Evolutionary conservation across 2,888 invertebrate species (phyloP).

Genomic region (Acanthoscelides obtectus): DNA sequence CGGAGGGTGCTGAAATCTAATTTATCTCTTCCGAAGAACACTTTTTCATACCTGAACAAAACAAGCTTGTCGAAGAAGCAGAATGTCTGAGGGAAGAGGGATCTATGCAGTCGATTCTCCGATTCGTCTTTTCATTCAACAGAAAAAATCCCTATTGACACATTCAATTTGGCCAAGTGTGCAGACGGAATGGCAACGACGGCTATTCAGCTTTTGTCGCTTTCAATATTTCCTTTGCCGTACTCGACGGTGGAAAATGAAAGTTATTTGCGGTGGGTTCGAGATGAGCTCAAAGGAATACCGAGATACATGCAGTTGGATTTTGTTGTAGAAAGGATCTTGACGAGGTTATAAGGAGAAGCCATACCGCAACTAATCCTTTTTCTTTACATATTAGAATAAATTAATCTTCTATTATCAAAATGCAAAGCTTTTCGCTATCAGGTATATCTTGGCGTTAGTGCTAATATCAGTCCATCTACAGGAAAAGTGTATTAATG

Average conservation of each 20-base stretch:
- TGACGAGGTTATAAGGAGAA: no score
- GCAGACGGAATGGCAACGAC: conserved; percentile 11
- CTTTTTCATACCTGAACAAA: conserved; percentile 34
- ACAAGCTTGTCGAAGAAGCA: conserved; percentile 23
- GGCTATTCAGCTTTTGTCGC: conserved; percentile 14
- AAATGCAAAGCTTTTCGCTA: no score
- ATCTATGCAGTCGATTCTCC: conserved; percentile 27
- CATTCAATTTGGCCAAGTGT: conserved; percentile 41
- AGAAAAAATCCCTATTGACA: conserved; percentile 40
- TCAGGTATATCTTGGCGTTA: no score
- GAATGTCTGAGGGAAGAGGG: conserved; percentile 15
- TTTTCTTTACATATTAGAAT: no score
- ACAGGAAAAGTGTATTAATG: no score
- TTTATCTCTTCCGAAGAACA: conserved; percentile 27
- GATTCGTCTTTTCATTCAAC: conserved; percentile 37
- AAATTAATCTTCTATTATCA: no score
- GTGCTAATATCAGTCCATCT: no score
- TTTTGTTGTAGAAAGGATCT: no score
- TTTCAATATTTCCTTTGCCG: background rate
- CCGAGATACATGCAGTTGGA: background rate
- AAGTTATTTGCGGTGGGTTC: background rate
- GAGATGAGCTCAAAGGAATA: background rate
- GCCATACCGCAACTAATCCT: no score
- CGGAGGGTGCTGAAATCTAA: conserved; percentile 31
- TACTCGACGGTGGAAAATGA: background rate